Conservation (phyloP, 1,140 invertebrate species). For the roundworm (Caenorhabditis elegans) region WBcel235 BX284606.5:2101001-2101500, state of each 20-base stretch:
- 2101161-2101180: slow-evolving; percentile 18
- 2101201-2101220: background rate
- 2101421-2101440: too few relatives aligned
- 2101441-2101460: too few relatives aligned
- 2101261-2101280: background rate
- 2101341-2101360: background rate
- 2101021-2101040: background rate
- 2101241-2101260: background rate
- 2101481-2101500: too few relatives aligned
- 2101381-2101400: background rate
- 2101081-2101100: slow-evolving; percentile 31
- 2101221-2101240: background rate
- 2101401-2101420: background rate
- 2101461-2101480: too few relatives aligned
- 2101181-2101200: slow-evolving; percentile 29
- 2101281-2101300: slow-evolving; percentile 31
- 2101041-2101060: background rate
- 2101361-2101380: background rate
- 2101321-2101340: background rate
- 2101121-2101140: slow-evolving; percentile 6
- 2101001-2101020: background rate
- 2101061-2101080: slow-evolving; percentile 32
- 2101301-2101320: slow-evolving; percentile 3
- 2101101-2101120: slow-evolving; percentile 32
- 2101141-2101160: slow-evolving; percentile 20